A percentile compares a stretch with the other conserved stretches of the same genome.
phyloP scores from a whole-genome alignment of 2,113 vertebrate genomes.

The Anolis carolinensis region DNA sequence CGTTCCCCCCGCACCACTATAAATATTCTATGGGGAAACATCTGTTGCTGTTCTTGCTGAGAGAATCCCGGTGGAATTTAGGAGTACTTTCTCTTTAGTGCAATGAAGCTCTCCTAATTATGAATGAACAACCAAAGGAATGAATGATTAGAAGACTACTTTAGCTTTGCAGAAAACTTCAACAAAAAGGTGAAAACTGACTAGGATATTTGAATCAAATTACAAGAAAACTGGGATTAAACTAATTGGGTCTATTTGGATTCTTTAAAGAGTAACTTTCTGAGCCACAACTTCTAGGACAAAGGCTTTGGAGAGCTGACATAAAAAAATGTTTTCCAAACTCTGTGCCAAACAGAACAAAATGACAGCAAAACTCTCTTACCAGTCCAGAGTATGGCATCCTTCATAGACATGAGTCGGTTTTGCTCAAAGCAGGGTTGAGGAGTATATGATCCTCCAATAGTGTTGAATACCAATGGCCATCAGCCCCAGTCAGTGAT shows the following conservation, averaged over 20 bases:
- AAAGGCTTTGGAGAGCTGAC: no score
- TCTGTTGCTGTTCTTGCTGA: neutral
- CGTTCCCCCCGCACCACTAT: neutral
- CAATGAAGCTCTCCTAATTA: constrained; percentile 3
- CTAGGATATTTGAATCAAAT: neutral
- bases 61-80: neutral
- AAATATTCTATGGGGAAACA: neutral
- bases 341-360: constrained; percentile 9
- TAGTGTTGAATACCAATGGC: neutral
- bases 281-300: no score
- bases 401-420: constrained; percentile 5
- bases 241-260: neutral
- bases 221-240: constrained; percentile 23
- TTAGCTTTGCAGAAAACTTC: neutral
- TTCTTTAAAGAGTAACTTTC: neutral
- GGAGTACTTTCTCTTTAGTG: neutral
- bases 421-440: constrained; percentile 21
- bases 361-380: neutral
- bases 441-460: neutral
- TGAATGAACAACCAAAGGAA: neutral
- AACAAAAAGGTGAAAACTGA: neutral
- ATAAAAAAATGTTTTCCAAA: neutral
- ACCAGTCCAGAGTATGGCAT: constrained; percentile 8
- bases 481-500: neutral
- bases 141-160: neutral